Percentiles rank a stretch among this genome's conserved stretches.
Conservation (phyloP, 2,888 invertebrate species). For the Ethmia dodecea region DNA sequence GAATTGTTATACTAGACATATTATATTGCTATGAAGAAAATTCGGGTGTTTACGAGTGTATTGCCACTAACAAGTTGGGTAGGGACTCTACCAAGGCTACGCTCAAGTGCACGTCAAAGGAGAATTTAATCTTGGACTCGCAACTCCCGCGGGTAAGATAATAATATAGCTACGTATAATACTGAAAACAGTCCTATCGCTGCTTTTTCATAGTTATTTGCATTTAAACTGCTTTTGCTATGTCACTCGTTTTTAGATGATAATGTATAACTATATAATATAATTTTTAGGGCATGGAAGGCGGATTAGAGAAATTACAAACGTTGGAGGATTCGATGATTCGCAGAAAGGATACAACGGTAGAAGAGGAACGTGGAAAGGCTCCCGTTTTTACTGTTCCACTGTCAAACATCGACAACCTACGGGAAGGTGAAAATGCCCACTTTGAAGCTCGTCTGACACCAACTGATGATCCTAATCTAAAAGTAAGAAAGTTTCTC, state of each 20-base stretch:
- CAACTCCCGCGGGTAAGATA: slow-evolving; percentile 92
- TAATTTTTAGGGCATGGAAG: slow-evolving; percentile 91
- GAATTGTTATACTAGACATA: slow-evolving; percentile 96
- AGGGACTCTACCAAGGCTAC: slow-evolving; percentile 90
- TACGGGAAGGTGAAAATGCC: slow-evolving; percentile 93
- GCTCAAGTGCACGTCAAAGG: slow-evolving; percentile 91
- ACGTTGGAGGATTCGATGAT: slow-evolving; percentile 93
- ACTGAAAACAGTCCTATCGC: too few relatives aligned
- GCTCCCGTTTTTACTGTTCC: slow-evolving; percentile 95
- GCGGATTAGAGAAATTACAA: slow-evolving; percentile 94
- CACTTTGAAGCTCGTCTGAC: slow-evolving; percentile 94
- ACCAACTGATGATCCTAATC: slow-evolving; percentile 93
- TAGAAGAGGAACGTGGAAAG: slow-evolving; percentile 86
- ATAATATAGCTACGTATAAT: too few relatives aligned
- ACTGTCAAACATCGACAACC: slow-evolving; percentile 89
- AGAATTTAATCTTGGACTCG: slow-evolving; percentile 93
- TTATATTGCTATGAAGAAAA: slow-evolving; percentile 98
- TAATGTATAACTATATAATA: slow-evolving; percentile 1
- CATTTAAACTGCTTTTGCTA: background rate
- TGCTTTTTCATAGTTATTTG: background rate
- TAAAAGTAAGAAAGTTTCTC: slow-evolving; percentile 75
- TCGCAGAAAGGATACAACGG: slow-evolving; percentile 83
- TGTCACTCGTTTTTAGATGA: slow-evolving; percentile 6
- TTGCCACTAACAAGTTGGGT: slow-evolving; percentile 94
- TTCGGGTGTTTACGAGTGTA: slow-evolving; percentile 94